Evolutionary conservation across 2,113 vertebrate species (phyloP), one percentile per base, ranked within the genome.

Genomic region (Rhizomys pruinosus): DNA sequence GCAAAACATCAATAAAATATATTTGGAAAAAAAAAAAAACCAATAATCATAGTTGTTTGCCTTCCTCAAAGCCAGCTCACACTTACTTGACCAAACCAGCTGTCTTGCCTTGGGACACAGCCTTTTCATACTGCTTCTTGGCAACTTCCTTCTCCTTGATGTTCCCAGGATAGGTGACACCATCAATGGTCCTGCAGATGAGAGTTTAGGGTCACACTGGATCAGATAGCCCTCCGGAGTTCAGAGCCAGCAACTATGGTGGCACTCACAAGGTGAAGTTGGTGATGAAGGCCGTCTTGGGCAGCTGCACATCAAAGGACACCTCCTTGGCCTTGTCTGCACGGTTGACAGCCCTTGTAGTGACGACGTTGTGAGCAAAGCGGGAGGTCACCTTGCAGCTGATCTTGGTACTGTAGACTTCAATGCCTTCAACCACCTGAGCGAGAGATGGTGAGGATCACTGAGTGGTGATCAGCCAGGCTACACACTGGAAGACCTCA

Each of bases 231-330:
- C 0, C 16, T 23, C 29, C 11, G 0, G 1, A 61, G 12, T 66
- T 81, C 17, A 44, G 85, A 68, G 17, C 57, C 44, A 77, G 66
- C 44, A 16, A 32, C 79, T 34, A 2, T 11, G 32, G 44, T 0
- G 37, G 44, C 12, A 95, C 99, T 66, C 96, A 99, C 99, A 99
- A 98, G 96, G 97, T 99, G 97, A 99, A 99, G 97, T 99, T 99
- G 96, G 98, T 99, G 97, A 99, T 99, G 97, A 99, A 99, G 80
- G 99, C 99, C 0, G 98, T 98, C 97, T 99, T 99, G 84, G 99
- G 99, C 90, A 99, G 97, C 84, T 98, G 98, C 96, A 99, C 98
- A 0, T 99, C 98, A 69, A 99, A 99, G 84, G 98, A 97, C 0
- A 98, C 98, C 96, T 99, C 99, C 92, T 95, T 98, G 66, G 99